These are phyloP conservation scores for Antheraea mylitta DNA, from an alignment of 1,140 invertebrate genomes.

Conservation along the genomic window DNA sequence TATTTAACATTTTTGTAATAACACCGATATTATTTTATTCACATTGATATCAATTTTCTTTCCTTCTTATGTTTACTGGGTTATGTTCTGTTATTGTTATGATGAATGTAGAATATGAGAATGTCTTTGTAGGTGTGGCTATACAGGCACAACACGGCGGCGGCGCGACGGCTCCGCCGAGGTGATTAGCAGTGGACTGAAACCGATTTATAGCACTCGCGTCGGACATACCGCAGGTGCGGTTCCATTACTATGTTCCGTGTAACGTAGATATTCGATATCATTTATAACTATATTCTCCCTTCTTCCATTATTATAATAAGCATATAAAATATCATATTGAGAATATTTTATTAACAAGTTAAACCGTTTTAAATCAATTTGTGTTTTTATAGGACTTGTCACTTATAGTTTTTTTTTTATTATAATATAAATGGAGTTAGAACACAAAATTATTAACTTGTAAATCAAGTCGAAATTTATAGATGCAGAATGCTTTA, in stretches of 20 bases:
- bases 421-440: too few relatives aligned
- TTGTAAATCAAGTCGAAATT: too few relatives aligned
- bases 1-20: too few relatives aligned
- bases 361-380: background rate
- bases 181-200: conserved; percentile 83
- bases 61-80: too few relatives aligned
- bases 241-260: background rate
- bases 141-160: conserved; percentile 81
- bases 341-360: background rate
- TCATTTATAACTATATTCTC: background rate
- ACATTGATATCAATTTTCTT: too few relatives aligned
- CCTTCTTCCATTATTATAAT: background rate
- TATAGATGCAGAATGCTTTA: too few relatives aligned
- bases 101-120: too few relatives aligned
- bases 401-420: too few relatives aligned
- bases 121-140: conserved; percentile 79
- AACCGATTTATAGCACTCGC: conserved; percentile 74
- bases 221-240: background rate
- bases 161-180: conserved; percentile 79
- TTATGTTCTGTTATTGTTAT: too few relatives aligned
- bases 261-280: background rate
- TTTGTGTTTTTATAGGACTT: too few relatives aligned
- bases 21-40: too few relatives aligned
- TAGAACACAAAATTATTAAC: too few relatives aligned
- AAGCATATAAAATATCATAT: background rate